Conservation (phyloP, 2,888 invertebrate species). For the Drosophila barbarae region DNA sequence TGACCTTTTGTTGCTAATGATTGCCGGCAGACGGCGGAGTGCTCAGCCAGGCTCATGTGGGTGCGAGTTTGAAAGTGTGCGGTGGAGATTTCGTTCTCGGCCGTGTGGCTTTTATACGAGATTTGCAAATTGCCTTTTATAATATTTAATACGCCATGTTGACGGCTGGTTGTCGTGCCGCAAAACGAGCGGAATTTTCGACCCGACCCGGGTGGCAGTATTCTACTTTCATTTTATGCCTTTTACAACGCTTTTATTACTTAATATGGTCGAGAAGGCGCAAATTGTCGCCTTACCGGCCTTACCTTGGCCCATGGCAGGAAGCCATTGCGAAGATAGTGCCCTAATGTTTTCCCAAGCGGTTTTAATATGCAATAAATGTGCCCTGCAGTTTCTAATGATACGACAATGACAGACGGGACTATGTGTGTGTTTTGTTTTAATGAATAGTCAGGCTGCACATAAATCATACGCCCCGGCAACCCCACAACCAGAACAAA, state of each 20-base stretch:
- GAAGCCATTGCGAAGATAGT: conserved; percentile 57
- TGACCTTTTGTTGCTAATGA: conserved; percentile 64
- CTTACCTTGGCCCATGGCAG: conserved; percentile 33
- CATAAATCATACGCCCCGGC: conserved; percentile 54
- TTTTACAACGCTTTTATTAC: conserved; percentile 59
- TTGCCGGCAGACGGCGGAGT: conserved; percentile 48
- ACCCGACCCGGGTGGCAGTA: conserved; percentile 20
- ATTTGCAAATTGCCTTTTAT: conserved; percentile 70
- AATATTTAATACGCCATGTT: conserved; percentile 62
- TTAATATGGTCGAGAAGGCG: conserved; percentile 61
- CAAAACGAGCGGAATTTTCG: conserved; percentile 9
- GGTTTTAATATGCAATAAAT: conserved; percentile 67
- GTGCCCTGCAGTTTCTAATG: conserved; percentile 36
- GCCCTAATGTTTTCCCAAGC: conserved; percentile 60
- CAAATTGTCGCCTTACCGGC: conserved; percentile 54
- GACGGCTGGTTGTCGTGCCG: conserved; percentile 11
- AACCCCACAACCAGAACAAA: conserved; percentile 27
- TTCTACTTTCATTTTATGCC: conserved; percentile 64
- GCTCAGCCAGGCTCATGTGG: conserved; percentile 10
- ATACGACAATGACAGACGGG: conserved; percentile 23
- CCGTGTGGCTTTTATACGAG: conserved; percentile 67
- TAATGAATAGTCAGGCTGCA: conserved; percentile 41
- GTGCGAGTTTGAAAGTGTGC: conserved; percentile 22
- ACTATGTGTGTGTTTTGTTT: conserved; percentile 51
- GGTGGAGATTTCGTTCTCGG: conserved; percentile 46